Base-by-base conservation (phyloP, 2,113 vertebrate species). In the Pipra filicauda region DNA sequence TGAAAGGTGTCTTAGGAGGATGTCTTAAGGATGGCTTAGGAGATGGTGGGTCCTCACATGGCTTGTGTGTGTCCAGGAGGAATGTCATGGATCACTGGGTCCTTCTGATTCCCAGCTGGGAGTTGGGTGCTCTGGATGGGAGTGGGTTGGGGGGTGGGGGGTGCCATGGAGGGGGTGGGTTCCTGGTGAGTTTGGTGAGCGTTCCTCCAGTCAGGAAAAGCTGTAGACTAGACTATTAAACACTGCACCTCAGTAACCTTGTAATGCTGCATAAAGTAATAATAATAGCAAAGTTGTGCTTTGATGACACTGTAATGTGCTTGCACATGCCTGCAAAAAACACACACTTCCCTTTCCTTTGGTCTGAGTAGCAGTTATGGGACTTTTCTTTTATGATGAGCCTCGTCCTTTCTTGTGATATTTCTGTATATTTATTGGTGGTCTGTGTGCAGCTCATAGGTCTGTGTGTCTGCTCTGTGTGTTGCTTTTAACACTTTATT, bases 191-290 rank as follows among this genome's bases (percentile, higher is more conserved):
- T 98, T 98, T 98, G 97, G 97, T 97, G 98, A 98, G 97, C 97
- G 93, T 98, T 98, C 96, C 97, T 98, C 89, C 78, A 52, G 97
- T 80, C 65, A 70, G 78, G 93, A 95, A 88, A 95, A 94, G 96
- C 93, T 93, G 96, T 97, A 96, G 95, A 97, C 97, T 97, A 98
- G 93, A 97, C 97, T 97, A 96, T 98, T 95, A 97, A 98, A 98
- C 98, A 98, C 97, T 98, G 98, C 99, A 99, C 99, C 99, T 99
- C 99, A 98, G 97, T 98, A 98, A 98, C 98, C 98, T 99, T 98
- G 97, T 98, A 98, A 98, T 99, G 98, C 99, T 99, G 98, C 98
- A 98, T 98, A 98, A 98, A 98, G 96, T 98, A 98, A 98, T 97
- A 98, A 98, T 97, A 98, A 98, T 98, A 97, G 98, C 97, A 98